Base-by-base conservation (phyloP, 1,140 invertebrate genomes). In the Dendrolimus punctatus region DNA sequence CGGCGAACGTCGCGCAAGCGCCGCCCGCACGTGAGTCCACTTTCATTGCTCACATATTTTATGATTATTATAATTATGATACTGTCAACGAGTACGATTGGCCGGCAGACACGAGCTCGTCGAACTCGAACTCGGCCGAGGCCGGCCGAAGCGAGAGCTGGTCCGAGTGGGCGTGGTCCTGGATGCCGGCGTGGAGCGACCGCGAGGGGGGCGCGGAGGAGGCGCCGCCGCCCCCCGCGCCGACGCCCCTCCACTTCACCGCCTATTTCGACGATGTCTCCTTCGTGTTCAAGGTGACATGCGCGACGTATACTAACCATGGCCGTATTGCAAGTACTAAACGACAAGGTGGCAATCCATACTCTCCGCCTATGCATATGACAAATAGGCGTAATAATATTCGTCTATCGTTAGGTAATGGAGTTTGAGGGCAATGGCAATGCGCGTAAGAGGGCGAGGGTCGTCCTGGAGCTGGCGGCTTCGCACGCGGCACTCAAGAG, bases 81-180 rank as follows among this genome's bases (percentile, higher is more conserved):
- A 47, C 8, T 8, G 7, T 37, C 44, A 8, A 40, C 39, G 37
- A 47, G 7, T 46, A 46, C 49, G 37, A 59, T 45, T 8, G 42
- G n/a, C n/a, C n/a, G n/a, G 6, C 47, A 76, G 74, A 65, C 39
- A 39, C 48, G 0, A 45, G 58, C 40, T 60, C 68, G 4, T 57
- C 62, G 5, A 73, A 67, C n/a, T n/a, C n/a, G n/a, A n/a, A n/a
- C 45, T 60, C 62, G 0, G 62, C 66, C 6, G 77, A 80, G 51
- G 59, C 67, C 9, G 56, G 53, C 6, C 62, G 68, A 0, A 39
- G 53, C 0, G 71, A 66, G 48, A 76, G 71, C 9, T 84, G 80
- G 80, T 73, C 76, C 6, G 73, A 79, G 6, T 84, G 80, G 80
- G 80, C 80, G 10, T 81, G 80, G 78, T 81, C 80, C 0, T 81